Base-by-base conservation (phyloP, 2,797 vertebrate species). In the Peromyscus melanophrys region DNA sequence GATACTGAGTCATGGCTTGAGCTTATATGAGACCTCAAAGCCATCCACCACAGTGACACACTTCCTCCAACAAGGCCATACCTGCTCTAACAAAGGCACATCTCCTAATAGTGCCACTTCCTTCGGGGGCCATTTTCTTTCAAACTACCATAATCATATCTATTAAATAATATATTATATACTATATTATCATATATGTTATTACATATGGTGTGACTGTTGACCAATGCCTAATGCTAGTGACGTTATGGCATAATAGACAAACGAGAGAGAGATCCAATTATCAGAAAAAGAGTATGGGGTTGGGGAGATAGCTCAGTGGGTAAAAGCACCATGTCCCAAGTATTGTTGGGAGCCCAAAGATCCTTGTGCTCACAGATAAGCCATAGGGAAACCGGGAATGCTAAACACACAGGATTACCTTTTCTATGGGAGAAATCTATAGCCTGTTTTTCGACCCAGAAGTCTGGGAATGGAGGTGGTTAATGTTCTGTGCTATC, bases 261-360 rank as follows among this genome's bases (percentile, higher is more conserved):
- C 63, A 81, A 81, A 65, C 37, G 78, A 78, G 86, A 96, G 34
- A 37, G 86, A 96, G 34, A 37, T 25, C 31, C 11, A 78, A 27
- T 61, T 52, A 29, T 17, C 25, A 89, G 29, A 67, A 49, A 34
- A 2, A 55, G 52, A 81, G 12, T 25, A n/a, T 11, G 21, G 43
- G 31, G 43, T 40, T 21, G 21, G 83, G 7, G 63, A 86, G 84
- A 29, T 71, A 13, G 46, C 7, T 55, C 84, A 86, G 31, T 46
- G 46, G 43, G 6, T 69, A 69, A 69, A 52, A 69, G 12, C 34
- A 37, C 6, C 34, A 29, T 55, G 13, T 29, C 5, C 8, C 14
- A n/a, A 85, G 43, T n/a, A n/a, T n/a, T 85, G 19, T 52, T n/a
- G 43, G 43, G 61, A 67, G 6, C 43, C 61, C 82, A 84, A 34